phyloP scores from a whole-genome alignment of 2,797 vertebrate genomes.

The Micromesistius poutassou region DNA sequence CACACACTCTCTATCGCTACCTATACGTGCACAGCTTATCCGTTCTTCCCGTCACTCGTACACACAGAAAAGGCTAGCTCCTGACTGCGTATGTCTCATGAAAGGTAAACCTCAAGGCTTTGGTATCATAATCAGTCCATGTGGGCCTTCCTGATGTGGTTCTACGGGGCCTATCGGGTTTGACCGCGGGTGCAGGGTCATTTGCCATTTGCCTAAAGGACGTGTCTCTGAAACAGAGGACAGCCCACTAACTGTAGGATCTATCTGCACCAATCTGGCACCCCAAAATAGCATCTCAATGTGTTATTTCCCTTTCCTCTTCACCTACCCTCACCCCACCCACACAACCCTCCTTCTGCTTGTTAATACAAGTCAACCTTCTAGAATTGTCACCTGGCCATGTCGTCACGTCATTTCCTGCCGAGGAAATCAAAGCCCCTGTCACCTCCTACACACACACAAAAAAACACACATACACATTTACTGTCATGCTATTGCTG shows the following conservation, averaged over 20 bases:
- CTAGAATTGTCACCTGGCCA: slow-evolving; percentile 22
- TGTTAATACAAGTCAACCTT: slow-evolving; percentile 51
- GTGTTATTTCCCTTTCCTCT: background rate
- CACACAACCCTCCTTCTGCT: slow-evolving; percentile 21
- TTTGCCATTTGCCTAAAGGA: too few relatives aligned
- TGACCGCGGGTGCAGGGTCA: too few relatives aligned
- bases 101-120: background rate
- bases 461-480: background rate
- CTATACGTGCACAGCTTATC: background rate
- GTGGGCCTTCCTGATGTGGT: too few relatives aligned
- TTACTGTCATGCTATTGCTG: slow-evolving; percentile 10
- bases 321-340: background rate
- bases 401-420: slow-evolving; percentile 30
- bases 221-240: too few relatives aligned
- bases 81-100: background rate
- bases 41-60: background rate
- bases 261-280: background rate
- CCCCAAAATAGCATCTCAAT: background rate
- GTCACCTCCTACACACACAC: slow-evolving; percentile 21
- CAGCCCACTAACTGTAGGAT: background rate
- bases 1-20: background rate
- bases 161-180: too few relatives aligned
- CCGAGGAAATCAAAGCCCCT: slow-evolving; percentile 47
- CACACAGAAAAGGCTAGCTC: background rate
- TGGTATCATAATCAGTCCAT: too few relatives aligned